Percentiles rank a stretch among this genome's conserved stretches.
Evolutionary conservation across 2,888 invertebrate genomes (phyloP).

Genomic region (Timema podura): DNA sequence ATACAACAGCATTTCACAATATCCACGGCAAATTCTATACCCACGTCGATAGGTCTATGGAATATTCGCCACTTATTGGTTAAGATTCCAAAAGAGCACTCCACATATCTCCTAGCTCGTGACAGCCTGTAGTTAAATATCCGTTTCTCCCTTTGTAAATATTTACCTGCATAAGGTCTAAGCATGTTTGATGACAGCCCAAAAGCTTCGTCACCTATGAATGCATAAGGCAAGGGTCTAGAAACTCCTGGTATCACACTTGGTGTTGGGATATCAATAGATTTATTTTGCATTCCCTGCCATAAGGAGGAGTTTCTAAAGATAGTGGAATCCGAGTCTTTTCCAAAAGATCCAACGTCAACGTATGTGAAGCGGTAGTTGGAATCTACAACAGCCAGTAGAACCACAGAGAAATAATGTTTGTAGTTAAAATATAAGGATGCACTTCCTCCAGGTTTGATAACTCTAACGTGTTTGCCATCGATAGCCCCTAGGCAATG

Average conservation of each 20-base stretch:
- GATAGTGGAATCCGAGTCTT: constrained; percentile 1
- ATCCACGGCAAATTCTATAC: constrained; percentile 5
- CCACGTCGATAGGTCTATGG: not conserved
- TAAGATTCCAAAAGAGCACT: constrained; percentile 15
- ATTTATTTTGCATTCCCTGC: not conserved
- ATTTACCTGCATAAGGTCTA: constrained; percentile 1
- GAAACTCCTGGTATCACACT: not conserved
- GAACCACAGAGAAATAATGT: not conserved
- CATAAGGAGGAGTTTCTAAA: not conserved
- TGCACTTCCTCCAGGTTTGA: constrained; percentile 2
- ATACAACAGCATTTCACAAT: constrained; percentile 15
- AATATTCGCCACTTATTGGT: constrained; percentile 15
- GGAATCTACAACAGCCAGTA: not conserved
- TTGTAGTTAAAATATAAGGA: not conserved
- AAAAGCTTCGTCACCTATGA: constrained; percentile 8
- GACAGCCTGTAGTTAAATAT: not conserved
- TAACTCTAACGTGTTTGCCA: not conserved
- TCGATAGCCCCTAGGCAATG: too few species aligned
- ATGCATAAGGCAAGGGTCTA: constrained; percentile 5
- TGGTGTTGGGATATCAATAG: not conserved
- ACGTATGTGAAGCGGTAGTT: constrained; percentile 5
- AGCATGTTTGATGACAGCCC: constrained; percentile 7
- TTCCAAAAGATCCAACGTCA: constrained; percentile 1
- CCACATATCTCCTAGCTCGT: not conserved
- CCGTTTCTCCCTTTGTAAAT: not conserved